Evolutionary conservation across 1,140 invertebrate species (phyloP), one percentile per base, ranked within the genome.

Genomic region (Tetragnatha versicolor): DNA sequence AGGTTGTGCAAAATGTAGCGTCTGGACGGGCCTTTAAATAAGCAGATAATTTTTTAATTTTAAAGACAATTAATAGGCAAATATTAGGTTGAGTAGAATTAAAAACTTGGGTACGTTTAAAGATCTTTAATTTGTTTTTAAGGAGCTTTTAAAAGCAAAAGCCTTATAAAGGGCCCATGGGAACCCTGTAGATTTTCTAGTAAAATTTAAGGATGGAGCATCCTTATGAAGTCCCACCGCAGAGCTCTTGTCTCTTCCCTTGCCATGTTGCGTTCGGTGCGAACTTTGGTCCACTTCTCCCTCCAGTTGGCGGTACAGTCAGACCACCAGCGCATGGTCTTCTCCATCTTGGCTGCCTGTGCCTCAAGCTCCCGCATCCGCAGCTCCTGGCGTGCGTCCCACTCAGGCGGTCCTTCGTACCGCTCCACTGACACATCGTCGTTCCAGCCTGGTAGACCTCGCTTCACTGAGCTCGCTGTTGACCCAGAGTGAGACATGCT

Each of bases 311-410:
- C 91, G 0, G 96, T 98, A 84, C 93, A 95, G 82, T 94, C 93
- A 0, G 92, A 93, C 96, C 96, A 98, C 96, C 96, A 98, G 65
- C 94, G 69, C 95, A 98, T 98, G 0, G 97, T 98, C 87, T 98
- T 98, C 85, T 98, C 96, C 96, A 98, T 98, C 86, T 98, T 96
- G 0, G 94, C 91, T 4, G 94, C 94, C 73, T 96, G 86, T 1
- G 94, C 94, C 82, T 97, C 93, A 73, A 98, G 85, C 85, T 98
- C 95, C 77, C 93, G 86, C 84, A 93, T 81, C 27, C 85, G 82
- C 76, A 86, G 79, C 55, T 87, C 85, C 68, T 87, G 86, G 65
- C 83, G 85, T 29, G 83, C 82, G 79, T 86, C 85, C 84, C 82
- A 84, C 58, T 87, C 86, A 66, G 83, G 82, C 63, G 84, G 85